A percentile compares a stretch with the other conserved stretches of the same genome.
These are phyloP conservation scores for Iselma pallidipennis DNA, from an alignment of 2,888 invertebrate genomes.

Conservation along the genomic window DNA sequence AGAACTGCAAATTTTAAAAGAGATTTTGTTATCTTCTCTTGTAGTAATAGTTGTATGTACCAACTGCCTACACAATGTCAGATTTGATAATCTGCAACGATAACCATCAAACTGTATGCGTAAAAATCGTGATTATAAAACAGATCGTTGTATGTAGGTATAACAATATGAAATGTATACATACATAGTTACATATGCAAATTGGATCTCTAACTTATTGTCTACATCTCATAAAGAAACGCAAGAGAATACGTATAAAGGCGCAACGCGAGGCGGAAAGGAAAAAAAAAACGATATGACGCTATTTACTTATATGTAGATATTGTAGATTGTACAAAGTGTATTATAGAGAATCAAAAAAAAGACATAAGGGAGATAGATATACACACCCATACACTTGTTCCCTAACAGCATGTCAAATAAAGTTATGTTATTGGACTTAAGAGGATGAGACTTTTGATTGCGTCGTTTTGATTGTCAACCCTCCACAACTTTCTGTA, in stretches of 20 bases:
- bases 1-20: no score
- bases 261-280: not conserved
- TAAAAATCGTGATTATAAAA: constrained; percentile 29
- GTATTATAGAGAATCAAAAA: not conserved
- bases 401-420: constrained; percentile 25
- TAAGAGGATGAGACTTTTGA: constrained; percentile 18
- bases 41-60: no score
- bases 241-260: not conserved
- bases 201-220: constrained; percentile 56
- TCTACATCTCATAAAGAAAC: constrained; percentile 47
- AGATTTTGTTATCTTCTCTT: no score
- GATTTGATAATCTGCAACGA: not conserved
- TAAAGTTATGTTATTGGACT: constrained; percentile 27
- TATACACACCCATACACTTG: not conserved
- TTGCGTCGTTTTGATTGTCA: constrained; percentile 9
- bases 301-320: constrained; percentile 20
- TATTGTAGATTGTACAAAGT: constrained; percentile 3
- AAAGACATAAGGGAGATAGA: not conserved
- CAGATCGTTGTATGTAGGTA: constrained; percentile 18
- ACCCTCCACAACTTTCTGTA: not conserved
- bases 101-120: constrained; percentile 17
- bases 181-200: constrained; percentile 57
- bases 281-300: constrained; percentile 13
- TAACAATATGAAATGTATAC: constrained; percentile 35
- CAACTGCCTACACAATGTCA: not conserved